Base-by-base conservation (phyloP, 2,888 invertebrate species). In the Argynnis bischoffii region DNA sequence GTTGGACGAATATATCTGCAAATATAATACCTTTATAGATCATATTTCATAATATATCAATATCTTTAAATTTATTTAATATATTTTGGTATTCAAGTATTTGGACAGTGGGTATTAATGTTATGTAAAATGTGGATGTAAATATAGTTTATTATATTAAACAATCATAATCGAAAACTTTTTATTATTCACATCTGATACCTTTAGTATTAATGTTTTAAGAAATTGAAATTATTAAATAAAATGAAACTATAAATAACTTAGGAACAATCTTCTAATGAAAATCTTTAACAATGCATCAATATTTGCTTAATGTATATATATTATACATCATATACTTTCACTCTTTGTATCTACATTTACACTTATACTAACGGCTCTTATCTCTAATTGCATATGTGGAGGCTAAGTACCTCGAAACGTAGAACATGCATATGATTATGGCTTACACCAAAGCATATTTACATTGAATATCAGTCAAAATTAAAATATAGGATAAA, bases 111-210 rank as follows among this genome's bases (percentile, higher is more conserved):
- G 59, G 64, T 70, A 67, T 66, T 80, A 79, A 78, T 82, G 80
- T 83, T 84, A 82, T 82, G 50, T 61, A 53, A 26, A 59, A 78
- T 84, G 81, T 85, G 83, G 85, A 85, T 90, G 88, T 82, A 88
- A 81, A 80, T 72, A 70, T 83, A 80, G 81, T 81, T 77, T 55
- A 80, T 73, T 75, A 80, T 75, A 74, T 76, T 72, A 64, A 70
- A 73, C 55, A 71, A 74, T 75, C 72, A 74, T 67, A 72, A 66
- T 55, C 54, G 47, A 64, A 69, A 53, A 68, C 21, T 64, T 69
- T 66, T 72, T 70, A 66, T 69, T 66, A 69, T 69, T 73, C 31
- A 69, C 61, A 67, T 72, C 72, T 72, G 65, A 69, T 72, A 67
- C 57, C 56, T 68, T 60, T 65, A 59, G 31, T 53, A 55, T 67